These are phyloP conservation scores for Chelonoidis abingdonii DNA, from an alignment of 2,113 vertebrate species.

Conservation along the genomic window DNA sequence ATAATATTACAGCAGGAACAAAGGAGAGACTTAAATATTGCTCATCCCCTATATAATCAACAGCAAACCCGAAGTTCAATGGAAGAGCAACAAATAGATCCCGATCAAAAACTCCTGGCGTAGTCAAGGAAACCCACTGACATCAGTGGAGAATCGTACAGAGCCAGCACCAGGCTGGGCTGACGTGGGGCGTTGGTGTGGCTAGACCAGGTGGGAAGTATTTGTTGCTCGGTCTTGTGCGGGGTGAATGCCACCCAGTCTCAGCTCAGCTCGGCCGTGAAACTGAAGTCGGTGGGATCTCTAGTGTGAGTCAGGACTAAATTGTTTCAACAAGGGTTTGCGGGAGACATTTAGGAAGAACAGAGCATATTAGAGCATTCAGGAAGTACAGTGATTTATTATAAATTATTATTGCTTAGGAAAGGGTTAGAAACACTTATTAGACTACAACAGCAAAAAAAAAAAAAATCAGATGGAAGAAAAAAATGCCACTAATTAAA, in stretches of 20 bases:
- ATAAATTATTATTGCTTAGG: conserved; percentile 11
- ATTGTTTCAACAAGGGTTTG: not conserved
- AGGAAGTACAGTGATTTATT: conserved; percentile 22
- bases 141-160: rapidly evolving
- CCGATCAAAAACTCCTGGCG: rapidly evolving
- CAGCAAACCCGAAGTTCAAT: not conserved
- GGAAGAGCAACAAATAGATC: not conserved
- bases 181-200: not conserved
- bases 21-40: rapidly evolving
- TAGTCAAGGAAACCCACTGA: not conserved
- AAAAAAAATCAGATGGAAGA: not conserved
- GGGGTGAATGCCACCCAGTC: not conserved
- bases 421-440: not conserved
- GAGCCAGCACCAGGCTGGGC: not conserved
- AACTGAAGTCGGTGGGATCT: rapidly evolving
- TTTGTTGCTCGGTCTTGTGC: not conserved
- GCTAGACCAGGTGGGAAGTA: not conserved
- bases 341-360: not conserved
- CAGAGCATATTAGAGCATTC: not conserved
- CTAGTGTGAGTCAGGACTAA: not conserved
- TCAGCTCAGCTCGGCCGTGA: not conserved
- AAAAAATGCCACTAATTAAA: not conserved
- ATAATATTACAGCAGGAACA: not conserved
- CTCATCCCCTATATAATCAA: not conserved
- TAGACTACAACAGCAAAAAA: not conserved